Evolutionary conservation across 2,888 invertebrate genomes (phyloP).

Genomic region (Omphaloscelis lunosa): DNA sequence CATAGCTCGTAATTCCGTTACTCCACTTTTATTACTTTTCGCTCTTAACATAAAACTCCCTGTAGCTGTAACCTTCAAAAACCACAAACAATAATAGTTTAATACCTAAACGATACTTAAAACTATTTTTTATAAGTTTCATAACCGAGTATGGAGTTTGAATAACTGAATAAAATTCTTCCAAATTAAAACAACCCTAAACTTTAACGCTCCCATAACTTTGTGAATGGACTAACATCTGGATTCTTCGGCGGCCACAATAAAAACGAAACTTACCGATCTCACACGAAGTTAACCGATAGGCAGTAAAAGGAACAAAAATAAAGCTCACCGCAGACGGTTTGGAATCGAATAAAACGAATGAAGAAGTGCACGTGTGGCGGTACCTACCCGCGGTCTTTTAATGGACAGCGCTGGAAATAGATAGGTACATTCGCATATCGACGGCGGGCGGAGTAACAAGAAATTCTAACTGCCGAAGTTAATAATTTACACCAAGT

Average conservation of each 20-base stretch:
- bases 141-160: constrained; percentile 39
- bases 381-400: constrained; percentile 53
- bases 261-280: constrained; percentile 75
- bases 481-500: background rate
- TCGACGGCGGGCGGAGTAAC: background rate
- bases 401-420: constrained; percentile 61
- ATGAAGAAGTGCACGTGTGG: constrained; percentile 66
- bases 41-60: constrained; percentile 34
- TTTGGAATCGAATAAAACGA: constrained; percentile 71
- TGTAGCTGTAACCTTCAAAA: background rate
- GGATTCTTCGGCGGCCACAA: constrained; percentile 72
- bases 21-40: constrained; percentile 19
- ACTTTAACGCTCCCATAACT: constrained; percentile 62
- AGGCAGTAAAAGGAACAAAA: constrained; percentile 78
- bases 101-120: constrained; percentile 41
- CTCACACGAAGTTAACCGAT: constrained; percentile 83
- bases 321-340: constrained; percentile 71
- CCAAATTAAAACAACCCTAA: constrained; percentile 58
- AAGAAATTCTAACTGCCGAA: background rate
- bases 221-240: constrained; percentile 74
- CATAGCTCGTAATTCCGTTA: constrained; percentile 24
- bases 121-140: constrained; percentile 37
- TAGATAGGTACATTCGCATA: constrained; percentile 54
- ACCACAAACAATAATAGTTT: constrained; percentile 46
- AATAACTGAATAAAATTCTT: constrained; percentile 60